A percentile compares a stretch with the other conserved stretches of the same genome.
These are phyloP conservation scores for Neolamprologus devosi DNA, from an alignment of 2,113 vertebrate species.

Conservation along the genomic window DNA sequence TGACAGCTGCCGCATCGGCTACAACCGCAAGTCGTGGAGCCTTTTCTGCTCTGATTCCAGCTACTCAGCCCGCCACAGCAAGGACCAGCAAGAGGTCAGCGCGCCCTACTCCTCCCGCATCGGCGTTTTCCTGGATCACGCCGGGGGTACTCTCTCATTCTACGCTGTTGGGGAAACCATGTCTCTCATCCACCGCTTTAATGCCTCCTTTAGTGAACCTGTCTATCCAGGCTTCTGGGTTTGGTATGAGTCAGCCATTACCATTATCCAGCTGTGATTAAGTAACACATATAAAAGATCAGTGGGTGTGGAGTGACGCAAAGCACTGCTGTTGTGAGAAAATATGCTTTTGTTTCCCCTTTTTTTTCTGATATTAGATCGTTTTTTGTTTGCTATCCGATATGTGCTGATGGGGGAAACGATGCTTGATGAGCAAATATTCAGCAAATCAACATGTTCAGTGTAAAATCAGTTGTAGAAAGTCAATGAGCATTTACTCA, in stretches of 20 bases:
- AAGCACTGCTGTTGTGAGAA: neutral
- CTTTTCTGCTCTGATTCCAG: conserved; percentile 77
- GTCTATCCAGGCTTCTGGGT: conserved; percentile 82
- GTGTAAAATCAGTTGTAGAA: neutral
- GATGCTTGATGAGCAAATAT: neutral
- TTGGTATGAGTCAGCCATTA: conserved; percentile 75
- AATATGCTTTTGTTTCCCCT: neutral
- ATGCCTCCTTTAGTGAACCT: conserved; percentile 71
- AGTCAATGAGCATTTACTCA: neutral
- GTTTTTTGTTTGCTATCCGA: neutral
- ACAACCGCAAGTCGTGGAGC: conserved; percentile 83
- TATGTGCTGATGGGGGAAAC: neutral
- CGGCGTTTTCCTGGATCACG: conserved; percentile 75
- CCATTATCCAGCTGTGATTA: conserved; percentile 57
- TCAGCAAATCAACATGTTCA: neutral
- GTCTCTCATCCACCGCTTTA: conserved; percentile 75
- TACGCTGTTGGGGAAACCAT: conserved; percentile 67
- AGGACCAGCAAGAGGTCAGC: conserved; percentile 71
- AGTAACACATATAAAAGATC: neutral
- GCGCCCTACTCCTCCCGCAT: conserved; percentile 68
- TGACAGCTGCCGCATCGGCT: conserved; percentile 76
- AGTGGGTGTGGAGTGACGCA: neutral
- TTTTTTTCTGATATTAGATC: neutral
- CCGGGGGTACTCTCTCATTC: conserved; percentile 71
- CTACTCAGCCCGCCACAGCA: conserved; percentile 79